Evolutionary conservation across 2,888 invertebrate species (phyloP).

Genomic region (Eumerus sabulonum): DNA sequence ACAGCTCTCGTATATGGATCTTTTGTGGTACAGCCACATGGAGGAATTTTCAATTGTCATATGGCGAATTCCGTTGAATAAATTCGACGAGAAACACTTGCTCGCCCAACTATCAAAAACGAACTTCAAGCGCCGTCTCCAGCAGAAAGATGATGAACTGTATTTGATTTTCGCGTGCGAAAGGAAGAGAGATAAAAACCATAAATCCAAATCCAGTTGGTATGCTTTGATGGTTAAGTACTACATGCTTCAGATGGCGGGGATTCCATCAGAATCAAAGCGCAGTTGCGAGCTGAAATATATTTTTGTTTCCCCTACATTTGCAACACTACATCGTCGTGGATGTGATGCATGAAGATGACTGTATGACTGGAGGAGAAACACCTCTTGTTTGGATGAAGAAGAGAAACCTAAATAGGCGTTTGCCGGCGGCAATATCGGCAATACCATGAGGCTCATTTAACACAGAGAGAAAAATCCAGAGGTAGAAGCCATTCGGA

Average conservation of each 20-base stretch:
- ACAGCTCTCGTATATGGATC: no score
- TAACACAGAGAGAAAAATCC: slow-evolving; percentile 29
- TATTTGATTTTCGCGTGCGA: background rate
- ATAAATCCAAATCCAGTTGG: no score
- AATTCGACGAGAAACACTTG: background rate
- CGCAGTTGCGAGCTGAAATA: slow-evolving; percentile 55
- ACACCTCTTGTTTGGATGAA: background rate
- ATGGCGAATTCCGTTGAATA: no score
- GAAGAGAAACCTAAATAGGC: slow-evolving; percentile 7
- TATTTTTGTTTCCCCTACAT: slow-evolving; percentile 34
- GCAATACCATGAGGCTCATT: slow-evolving; percentile 13
- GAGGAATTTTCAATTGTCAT: no score
- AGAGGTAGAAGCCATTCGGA: slow-evolving; percentile 48
- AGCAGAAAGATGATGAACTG: slow-evolving; percentile 35
- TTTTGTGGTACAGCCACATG: no score
- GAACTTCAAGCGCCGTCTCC: slow-evolving; percentile 4
- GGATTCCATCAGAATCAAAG: slow-evolving; percentile 2
- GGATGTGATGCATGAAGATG: background rate
- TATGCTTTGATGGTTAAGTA: no score
- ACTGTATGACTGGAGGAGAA: slow-evolving; percentile 9
- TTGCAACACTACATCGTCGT: background rate
- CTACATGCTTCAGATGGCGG: no score
- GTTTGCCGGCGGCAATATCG: slow-evolving; percentile 2
- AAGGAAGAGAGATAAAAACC: no score
- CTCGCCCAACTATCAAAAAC: no score